These are phyloP conservation scores for Caenorhabditis imperialis DNA, from an alignment of 2,888 invertebrate genomes.

Conservation along the genomic window DNA sequence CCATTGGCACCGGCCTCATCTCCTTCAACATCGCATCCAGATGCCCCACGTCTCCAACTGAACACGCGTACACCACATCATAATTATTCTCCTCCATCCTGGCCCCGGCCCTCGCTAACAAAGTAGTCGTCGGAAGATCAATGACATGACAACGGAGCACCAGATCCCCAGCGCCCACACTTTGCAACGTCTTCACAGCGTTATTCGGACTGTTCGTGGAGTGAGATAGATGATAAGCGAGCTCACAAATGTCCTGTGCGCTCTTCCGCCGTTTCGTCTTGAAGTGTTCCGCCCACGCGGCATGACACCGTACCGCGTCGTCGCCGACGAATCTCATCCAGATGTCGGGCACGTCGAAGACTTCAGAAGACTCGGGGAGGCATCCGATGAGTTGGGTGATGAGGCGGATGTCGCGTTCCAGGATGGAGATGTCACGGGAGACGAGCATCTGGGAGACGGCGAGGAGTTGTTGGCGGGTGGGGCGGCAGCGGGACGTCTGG, in stretches of 20 bases:
- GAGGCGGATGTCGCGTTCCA: slow-evolving; percentile 46
- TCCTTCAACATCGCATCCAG: slow-evolving; percentile 33
- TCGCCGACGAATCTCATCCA: slow-evolving; percentile 49
- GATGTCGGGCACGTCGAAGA: slow-evolving; percentile 33
- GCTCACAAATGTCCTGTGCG: slow-evolving; percentile 65
- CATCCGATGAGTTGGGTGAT: slow-evolving; percentile 28
- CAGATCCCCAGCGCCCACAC: slow-evolving; percentile 61
- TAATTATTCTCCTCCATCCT: slow-evolving; percentile 41
- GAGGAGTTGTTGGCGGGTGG: slow-evolving; percentile 56
- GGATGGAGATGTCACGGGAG: slow-evolving; percentile 32
- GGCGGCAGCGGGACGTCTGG: slow-evolving; percentile 52
- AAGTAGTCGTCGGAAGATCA: slow-evolving; percentile 60
- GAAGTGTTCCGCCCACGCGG: slow-evolving; percentile 66
- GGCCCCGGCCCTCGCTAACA: slow-evolving; percentile 63
- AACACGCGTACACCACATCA: slow-evolving; percentile 66
- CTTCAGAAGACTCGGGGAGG: slow-evolving; percentile 5
- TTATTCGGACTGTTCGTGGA: slow-evolving; percentile 48
- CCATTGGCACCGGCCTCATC: slow-evolving; percentile 30
- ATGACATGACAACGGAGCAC: slow-evolving; percentile 62
- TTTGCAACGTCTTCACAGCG: slow-evolving; percentile 55
- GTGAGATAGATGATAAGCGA: slow-evolving; percentile 69
- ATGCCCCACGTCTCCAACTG: slow-evolving; percentile 51
- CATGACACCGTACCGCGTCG: slow-evolving; percentile 54
- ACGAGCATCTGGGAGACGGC: slow-evolving; percentile 58
- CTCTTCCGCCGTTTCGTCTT: slow-evolving; percentile 62